phyloP scores from a whole-genome alignment of 2,888 invertebrate genomes.

The Octodonta nipae region DNA sequence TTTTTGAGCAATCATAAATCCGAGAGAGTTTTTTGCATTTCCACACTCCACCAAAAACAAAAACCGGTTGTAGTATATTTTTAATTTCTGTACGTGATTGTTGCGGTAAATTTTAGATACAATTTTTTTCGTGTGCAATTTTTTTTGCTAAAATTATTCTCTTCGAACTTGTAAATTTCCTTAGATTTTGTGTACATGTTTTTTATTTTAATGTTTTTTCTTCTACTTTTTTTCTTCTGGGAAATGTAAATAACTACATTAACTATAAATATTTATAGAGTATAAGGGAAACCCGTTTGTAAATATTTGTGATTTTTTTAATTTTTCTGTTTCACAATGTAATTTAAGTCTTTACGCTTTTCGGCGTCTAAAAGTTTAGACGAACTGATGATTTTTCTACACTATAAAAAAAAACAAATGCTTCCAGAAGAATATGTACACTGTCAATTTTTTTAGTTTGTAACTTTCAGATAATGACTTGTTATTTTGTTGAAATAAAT shows the following conservation, averaged over 20 bases:
- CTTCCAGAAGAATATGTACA: conserved; percentile 34
- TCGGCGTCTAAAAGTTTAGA: conserved; percentile 26
- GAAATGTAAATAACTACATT: conserved; percentile 26
- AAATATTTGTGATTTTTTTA: conserved; percentile 33
- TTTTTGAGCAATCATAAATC: conserved; percentile 15
- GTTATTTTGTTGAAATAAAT: conserved; percentile 38
- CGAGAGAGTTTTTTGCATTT: conserved; percentile 24
- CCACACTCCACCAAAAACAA: no score
- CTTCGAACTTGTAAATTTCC: conserved; percentile 18
- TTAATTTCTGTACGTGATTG: conserved; percentile 14
- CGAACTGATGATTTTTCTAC: conserved; percentile 34
- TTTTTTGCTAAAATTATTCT: conserved; percentile 12
- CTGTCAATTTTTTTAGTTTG: conserved; percentile 35
- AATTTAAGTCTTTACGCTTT: conserved; percentile 28
- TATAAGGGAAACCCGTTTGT: conserved; percentile 24
- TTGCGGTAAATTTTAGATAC: conserved; percentile 9
- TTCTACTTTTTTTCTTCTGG: no score
- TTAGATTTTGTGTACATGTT: conserved; percentile 16
- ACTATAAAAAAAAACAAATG: conserved; percentile 29
- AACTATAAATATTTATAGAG: conserved; percentile 23
- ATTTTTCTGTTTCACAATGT: conserved; percentile 29
- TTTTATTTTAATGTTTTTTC: no score
- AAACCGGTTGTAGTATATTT: no score
- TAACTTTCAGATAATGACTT: conserved; percentile 33
- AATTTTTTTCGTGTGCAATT: conserved; percentile 16